A percentile compares a stretch with the other conserved stretches of the same genome.
Conservation (phyloP, 2,797 vertebrate genomes). For the Dicrostonyx torquatus region DNA sequence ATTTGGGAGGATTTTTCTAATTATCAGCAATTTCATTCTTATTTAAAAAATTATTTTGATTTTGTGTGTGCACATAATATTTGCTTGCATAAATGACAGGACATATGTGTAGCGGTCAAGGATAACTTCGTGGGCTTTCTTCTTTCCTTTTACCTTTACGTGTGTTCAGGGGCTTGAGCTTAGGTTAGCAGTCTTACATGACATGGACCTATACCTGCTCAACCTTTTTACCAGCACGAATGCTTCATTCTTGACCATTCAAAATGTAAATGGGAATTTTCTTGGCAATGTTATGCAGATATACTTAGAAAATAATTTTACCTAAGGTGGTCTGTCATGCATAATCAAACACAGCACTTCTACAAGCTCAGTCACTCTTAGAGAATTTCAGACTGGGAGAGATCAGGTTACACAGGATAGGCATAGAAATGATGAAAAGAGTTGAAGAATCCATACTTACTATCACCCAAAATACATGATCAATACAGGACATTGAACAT, state of each 20-base stretch:
- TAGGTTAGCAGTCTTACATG: background rate
- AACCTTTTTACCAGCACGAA: background rate
- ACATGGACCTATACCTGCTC: background rate
- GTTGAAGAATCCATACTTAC: background rate
- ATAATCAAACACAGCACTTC: background rate
- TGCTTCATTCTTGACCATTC: conserved; percentile 3
- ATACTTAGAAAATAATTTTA: conserved; percentile 27
- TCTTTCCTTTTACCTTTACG: background rate
- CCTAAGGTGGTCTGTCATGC: background rate
- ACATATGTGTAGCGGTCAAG: background rate
- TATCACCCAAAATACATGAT: background rate
- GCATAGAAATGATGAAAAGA: conserved; percentile 11
- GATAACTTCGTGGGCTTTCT: background rate
- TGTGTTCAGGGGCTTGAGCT: background rate
- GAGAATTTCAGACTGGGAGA: conserved; percentile 1
- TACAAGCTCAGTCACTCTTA: background rate
- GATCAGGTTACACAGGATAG: background rate
- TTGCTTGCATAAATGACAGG: background rate
- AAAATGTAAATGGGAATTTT: conserved; percentile 32
- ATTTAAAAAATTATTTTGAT: background rate
- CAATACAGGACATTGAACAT: background rate
- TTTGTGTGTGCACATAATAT: background rate
- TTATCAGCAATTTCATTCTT: conserved; percentile 8
- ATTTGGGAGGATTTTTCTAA: conserved; percentile 10
- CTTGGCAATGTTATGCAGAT: conserved; percentile 24